A percentile compares a stretch with the other conserved stretches of the same genome.
Evolutionary conservation across 2,888 invertebrate species (phyloP).

Genomic region (Tenthredo mesomela): DNA sequence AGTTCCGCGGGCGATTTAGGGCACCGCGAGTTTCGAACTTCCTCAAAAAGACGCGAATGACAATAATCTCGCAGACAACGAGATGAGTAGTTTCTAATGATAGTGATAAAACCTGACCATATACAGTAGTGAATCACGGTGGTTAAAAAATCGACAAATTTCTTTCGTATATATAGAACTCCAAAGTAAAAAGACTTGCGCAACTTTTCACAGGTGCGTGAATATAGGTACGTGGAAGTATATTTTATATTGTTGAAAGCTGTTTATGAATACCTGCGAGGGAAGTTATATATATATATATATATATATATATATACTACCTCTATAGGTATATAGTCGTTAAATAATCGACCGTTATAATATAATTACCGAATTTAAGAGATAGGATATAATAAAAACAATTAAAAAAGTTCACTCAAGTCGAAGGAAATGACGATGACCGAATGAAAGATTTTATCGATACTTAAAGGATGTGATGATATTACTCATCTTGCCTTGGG

Average conservation of each 20-base stretch:
- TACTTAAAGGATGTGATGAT: not conserved
- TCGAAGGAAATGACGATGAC: not conserved
- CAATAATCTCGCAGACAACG: slow-evolving; percentile 26
- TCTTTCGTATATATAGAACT: not conserved
- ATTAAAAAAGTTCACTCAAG: not conserved
- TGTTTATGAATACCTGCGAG: not conserved
- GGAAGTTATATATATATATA: no score
- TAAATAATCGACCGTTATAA: slow-evolving; percentile 13
- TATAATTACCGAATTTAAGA: slow-evolving; percentile 1
- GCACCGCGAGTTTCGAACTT: not conserved
- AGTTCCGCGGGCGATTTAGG: not conserved
- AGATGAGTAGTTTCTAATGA: slow-evolving; percentile 6
- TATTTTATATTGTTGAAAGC: not conserved
- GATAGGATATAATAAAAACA: not conserved
- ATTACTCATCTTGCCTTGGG: not conserved
- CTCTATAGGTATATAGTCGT: not conserved
- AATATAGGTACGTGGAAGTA: not conserved
- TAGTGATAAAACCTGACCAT: not conserved
- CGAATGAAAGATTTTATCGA: not conserved
- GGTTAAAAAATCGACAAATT: not conserved
- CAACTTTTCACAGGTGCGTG: slow-evolving; percentile 10
- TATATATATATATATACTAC: not conserved
- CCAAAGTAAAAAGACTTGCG: not conserved
- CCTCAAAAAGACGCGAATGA: slow-evolving; percentile 4
- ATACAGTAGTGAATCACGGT: slow-evolving; percentile 22